Evolutionary conservation across 2,888 invertebrate species (phyloP), one percentile per base, ranked within the genome.

Genomic region (Epirrhoe tristata): DNA sequence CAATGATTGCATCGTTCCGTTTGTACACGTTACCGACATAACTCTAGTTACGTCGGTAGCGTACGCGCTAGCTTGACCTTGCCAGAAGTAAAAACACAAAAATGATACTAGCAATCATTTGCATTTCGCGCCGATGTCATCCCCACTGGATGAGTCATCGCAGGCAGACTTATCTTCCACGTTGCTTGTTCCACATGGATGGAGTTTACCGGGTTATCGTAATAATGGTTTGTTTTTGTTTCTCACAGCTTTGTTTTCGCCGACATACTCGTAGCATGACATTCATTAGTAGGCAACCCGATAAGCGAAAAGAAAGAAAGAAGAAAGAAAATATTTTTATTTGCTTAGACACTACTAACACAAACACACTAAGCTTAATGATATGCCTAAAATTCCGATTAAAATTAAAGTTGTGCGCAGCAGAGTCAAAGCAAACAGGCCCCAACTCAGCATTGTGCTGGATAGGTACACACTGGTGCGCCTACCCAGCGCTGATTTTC

Each of bases 191-290:
- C 72, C 71, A 77, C 69, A 75, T 72, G 74, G 70, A 69, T 71
- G 74, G 59, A 74, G 78, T 79, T 79, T 81, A 78, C 77, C 78
- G 81, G 85, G 84, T 84, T 87, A 87, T 88, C 86, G 74, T 69
- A 81, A 81, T 87, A 86, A 85, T 80, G 81, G 79, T 82, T 83
- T 85, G 84, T 85, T 87, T 86, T 86, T 84, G 82, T 81, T 84
- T 81, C 79, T 67, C 77, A 77, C 73, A 75, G 79, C 82, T 82
- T 84, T 84, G 83, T 77, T 74, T 63, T 72, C 69, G 72, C 79
- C 81, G 81, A 74, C 78, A 31, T 59, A n/a, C n/a, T n/a, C n/a
- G n/a, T n/a, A n/a, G 34, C 50, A 58, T 39, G 43, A 70, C 66
- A 67, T 71, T 78, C 75, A 80, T 81, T 82, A 73, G 73, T 77